Evolutionary conservation across 2,797 vertebrate species (phyloP).

Genomic region (Eulemur rubriventer): DNA sequence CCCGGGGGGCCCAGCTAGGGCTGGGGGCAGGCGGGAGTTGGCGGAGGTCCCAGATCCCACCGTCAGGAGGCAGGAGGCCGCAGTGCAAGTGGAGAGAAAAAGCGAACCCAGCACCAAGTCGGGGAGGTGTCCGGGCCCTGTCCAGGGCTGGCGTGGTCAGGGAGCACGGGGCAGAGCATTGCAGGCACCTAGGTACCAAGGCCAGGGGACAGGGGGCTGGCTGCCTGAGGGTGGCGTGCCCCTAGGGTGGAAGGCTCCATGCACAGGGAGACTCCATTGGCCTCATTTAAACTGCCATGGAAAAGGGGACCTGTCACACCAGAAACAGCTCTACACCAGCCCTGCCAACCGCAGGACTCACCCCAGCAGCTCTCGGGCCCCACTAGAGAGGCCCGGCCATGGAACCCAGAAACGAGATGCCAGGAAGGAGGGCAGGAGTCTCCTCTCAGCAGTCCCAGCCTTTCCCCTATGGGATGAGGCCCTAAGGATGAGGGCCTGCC

Average conservation of each 20-base stretch:
- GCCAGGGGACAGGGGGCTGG: neutral
- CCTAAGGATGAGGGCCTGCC: neutral
- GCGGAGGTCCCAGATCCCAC: neutral
- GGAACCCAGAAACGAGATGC: neutral
- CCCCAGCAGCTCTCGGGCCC: neutral
- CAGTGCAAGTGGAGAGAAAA: neutral
- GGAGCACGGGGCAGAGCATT: neutral
- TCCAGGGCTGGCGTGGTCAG: neutral
- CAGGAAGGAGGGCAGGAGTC: neutral
- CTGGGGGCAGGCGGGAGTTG: slow-evolving; percentile 26
- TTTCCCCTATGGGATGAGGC: neutral
- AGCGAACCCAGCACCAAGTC: neutral
- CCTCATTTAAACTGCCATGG: neutral
- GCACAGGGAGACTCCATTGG: neutral
- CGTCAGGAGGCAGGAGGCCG: neutral
- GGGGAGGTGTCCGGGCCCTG: neutral
- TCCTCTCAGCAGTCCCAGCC: rapidly evolving
- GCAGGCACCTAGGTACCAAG: neutral
- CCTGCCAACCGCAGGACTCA: neutral
- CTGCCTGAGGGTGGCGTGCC: too few species aligned
- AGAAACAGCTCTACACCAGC: neutral
- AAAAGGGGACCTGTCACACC: neutral
- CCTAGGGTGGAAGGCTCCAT: rapidly evolving
- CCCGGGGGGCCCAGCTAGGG: neutral
- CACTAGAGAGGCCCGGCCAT: rapidly evolving